Evolutionary conservation across 2,888 invertebrate species (phyloP), one percentile per base, ranked within the genome.

Genomic region (Tortrix viridana): DNA sequence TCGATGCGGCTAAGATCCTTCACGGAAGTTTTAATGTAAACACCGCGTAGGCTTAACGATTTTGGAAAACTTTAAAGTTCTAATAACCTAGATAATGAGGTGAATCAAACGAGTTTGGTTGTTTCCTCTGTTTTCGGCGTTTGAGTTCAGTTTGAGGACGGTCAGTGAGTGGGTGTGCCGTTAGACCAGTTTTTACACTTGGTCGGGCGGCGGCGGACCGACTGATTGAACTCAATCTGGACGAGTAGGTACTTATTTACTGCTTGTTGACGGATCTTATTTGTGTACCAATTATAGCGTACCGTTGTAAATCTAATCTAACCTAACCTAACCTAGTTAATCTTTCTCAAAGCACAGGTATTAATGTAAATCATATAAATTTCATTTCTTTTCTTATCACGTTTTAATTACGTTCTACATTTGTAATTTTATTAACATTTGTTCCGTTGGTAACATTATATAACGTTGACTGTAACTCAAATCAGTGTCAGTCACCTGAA

Each of bases 81-180:
- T 14, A 19, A 1, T 19, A 37, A 37, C 32, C 50, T 50, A 50
- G 37, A 50, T 50, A 37, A 50, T 32, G 49, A 49, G 49, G 19
- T 49, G 50, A 14, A 32, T 32, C 32, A 32, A 41, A 41, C 16
- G n/a, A 41, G 41, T 14, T 58, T 58, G 47, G 52, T 53, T 38
- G 58, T n/a, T 32, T 32, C 32, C 32, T 32, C 32, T 12, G 32
- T 32, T 32, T 32, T 32, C 32, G 32, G 58, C 41, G 47, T 46
- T 46, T 52, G 46, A 57, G 23, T 6, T 26, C 14, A 3, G 56
- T 57, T 52, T 63, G 52, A 58, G 63, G 57, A 47, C 46, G 59
- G 59, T 66, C 52, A 66, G 63, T 53, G 60, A 49, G 63, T 66
- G 66, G 60, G 63, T 41, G 60, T 43, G 48, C 66, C 66, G 66